phyloP scores from a whole-genome alignment of 2,888 invertebrate species.

The Dynastes hyllus region DNA sequence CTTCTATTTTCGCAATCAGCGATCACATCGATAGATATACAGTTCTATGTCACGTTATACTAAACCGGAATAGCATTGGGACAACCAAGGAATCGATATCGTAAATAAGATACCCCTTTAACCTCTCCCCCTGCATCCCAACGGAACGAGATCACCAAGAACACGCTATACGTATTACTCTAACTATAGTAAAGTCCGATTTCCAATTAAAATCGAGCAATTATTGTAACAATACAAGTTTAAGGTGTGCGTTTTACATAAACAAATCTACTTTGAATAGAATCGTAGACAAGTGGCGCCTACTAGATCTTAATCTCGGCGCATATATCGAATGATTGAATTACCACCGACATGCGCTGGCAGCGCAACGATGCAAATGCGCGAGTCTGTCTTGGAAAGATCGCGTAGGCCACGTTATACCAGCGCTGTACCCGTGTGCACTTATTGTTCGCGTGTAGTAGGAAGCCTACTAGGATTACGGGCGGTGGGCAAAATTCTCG shows the following conservation, averaged over 20 bases:
- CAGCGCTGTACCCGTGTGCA: background rate
- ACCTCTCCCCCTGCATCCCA: background rate
- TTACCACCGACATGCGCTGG: constrained; percentile 54
- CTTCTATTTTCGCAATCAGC: too few species aligned
- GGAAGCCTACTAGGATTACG: constrained; percentile 1
- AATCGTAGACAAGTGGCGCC: constrained; percentile 60
- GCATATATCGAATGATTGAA: constrained; percentile 57
- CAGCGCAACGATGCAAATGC: constrained; percentile 56
- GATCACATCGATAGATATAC: too few species aligned
- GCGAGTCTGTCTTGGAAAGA: constrained; percentile 6
- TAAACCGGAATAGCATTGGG: background rate
- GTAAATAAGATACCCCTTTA: constrained; percentile 36
- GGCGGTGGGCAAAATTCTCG: constrained; percentile 1
- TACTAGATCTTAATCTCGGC: constrained; percentile 60
- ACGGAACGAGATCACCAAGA: background rate
- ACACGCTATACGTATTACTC: background rate
- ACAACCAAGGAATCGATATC: constrained; percentile 46
- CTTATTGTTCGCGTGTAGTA: background rate
- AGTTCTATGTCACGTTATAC: background rate
- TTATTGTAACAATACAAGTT: constrained; percentile 59
- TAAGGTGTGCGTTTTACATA: constrained; percentile 57
- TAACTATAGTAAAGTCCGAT: constrained; percentile 34
- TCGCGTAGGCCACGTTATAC: constrained; percentile 50
- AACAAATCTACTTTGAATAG: constrained; percentile 59
- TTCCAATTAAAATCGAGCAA: constrained; percentile 59